Conservation (phyloP, 2,888 invertebrate species). For the Agrochola lota region DNA sequence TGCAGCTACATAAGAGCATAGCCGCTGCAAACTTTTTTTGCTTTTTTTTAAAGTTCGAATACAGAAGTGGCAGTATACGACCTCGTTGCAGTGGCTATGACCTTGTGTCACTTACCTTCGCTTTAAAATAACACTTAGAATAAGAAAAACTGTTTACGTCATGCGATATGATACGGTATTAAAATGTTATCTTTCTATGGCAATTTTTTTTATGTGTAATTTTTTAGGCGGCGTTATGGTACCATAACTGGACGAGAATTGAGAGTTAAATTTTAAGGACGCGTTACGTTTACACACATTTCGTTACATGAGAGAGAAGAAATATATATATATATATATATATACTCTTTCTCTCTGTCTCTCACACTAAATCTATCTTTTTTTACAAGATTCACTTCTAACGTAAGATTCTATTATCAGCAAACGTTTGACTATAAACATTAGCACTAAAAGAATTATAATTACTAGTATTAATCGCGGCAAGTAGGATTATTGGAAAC, state of each 20-base stretch:
- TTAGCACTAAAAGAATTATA: neutral
- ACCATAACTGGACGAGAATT: neutral
- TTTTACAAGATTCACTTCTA: neutral
- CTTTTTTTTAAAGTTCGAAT: slow-evolving; percentile 56
- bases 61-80: slow-evolving; percentile 65
- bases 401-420: neutral
- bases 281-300: too few relatives aligned
- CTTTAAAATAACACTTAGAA: slow-evolving; percentile 30
- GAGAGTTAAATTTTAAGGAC: too few relatives aligned
- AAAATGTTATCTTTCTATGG: neutral
- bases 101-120: slow-evolving; percentile 81
- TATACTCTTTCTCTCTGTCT: too few relatives aligned
- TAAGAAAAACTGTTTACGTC: neutral
- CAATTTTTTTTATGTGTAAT: neutral
- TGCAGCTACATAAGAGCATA: slow-evolving; percentile 89
- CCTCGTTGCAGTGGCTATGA: slow-evolving; percentile 90
- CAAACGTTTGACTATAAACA: neutral
- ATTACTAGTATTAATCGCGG: neutral
- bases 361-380: neutral
- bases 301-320: too few relatives aligned
- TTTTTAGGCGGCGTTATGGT: neutral
- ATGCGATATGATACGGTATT: neutral
- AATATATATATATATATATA: too few relatives aligned
- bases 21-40: slow-evolving; percentile 87
- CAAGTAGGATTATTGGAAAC: neutral